A percentile compares a stretch with the other conserved stretches of the same genome.
Conservation (phyloP, 2,113 vertebrate genomes). For the Mobula hypostoma region DNA sequence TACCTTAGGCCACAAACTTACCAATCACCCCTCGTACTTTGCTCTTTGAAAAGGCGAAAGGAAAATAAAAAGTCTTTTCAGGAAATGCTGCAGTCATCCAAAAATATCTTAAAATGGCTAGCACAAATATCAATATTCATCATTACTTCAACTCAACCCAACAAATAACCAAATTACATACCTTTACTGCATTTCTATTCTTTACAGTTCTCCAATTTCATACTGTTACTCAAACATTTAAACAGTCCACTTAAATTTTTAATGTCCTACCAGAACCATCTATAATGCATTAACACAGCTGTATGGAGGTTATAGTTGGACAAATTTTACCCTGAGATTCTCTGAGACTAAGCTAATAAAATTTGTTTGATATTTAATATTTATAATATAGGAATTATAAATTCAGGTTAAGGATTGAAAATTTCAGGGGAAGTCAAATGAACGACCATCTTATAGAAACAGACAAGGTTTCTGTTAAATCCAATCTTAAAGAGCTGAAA, state of each 20-base stretch:
- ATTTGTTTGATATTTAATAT: background rate
- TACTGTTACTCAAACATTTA: background rate
- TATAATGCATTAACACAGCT: background rate
- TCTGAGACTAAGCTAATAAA: background rate
- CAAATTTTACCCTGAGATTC: background rate
- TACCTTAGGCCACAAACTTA: no score
- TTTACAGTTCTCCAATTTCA: background rate
- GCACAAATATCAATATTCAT: background rate
- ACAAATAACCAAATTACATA: background rate
- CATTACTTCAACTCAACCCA: background rate
- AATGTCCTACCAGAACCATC: background rate
- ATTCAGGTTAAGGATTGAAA: background rate
- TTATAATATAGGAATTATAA: background rate
- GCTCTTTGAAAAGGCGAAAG: background rate
- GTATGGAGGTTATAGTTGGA: background rate
- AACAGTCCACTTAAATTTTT: background rate
- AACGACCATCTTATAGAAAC: background rate
- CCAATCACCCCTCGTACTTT: no score
- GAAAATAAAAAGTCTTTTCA: background rate
- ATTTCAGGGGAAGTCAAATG: background rate
- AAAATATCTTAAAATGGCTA: background rate
- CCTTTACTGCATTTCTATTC: background rate
- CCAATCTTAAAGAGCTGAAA: background rate
- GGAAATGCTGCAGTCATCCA: background rate
- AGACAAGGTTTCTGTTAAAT: background rate